Base-by-base conservation (phyloP, 2,888 invertebrate species). In the Athalia rosae region DNA sequence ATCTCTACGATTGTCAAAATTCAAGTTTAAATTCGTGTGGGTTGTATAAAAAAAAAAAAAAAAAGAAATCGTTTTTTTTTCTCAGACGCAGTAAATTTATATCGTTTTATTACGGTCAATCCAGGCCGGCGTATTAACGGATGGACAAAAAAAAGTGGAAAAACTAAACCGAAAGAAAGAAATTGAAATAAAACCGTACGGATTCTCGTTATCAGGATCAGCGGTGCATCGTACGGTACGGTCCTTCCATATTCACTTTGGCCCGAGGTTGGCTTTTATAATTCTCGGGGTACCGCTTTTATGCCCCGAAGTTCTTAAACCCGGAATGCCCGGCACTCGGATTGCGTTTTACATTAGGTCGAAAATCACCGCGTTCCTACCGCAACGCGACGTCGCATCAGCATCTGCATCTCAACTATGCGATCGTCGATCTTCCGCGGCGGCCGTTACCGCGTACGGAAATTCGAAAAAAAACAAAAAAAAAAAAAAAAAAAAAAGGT, bases 41-140 rank as follows among this genome's bases (percentile, higher is more conserved):
- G 28, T 28, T 28, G 28, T 28, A 2, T 28, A 28, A 28, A 28
- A 2, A 28, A 28, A 28, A 28, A 28, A 28, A 28, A 2, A 28
- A 1, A 2, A n/a, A n/a, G n/a, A n/a, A n/a, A n/a, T n/a, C n/a
- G n/a, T n/a, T n/a, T n/a, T n/a, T n/a, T 28, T 1, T 28, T 28
- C 28, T 28, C 28, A 28, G 28, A 28, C 41, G 74, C 11, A 48
- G 74, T 74, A 74, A 74, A 74, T 74, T 48, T 74, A 48, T 61
- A 74, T 74, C 61, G 74, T 61, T 74, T 74, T 62, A 74, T 74
- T 74, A 62, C 74, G 45, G 8, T 8, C 47, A 48, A 74, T 74
- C 59, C 47, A 9, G 61, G 74, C 74, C 61, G 58, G 71, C 66
- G 47, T 74, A 74, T 74, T 74, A 74, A 74, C 61, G 74, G 61